Percentiles rank a stretch among this genome's conserved stretches.
phyloP scores from a whole-genome alignment of 30 jellyfish, hydroid and myxozoan species.

The Hydra vulgaris region DNA sequence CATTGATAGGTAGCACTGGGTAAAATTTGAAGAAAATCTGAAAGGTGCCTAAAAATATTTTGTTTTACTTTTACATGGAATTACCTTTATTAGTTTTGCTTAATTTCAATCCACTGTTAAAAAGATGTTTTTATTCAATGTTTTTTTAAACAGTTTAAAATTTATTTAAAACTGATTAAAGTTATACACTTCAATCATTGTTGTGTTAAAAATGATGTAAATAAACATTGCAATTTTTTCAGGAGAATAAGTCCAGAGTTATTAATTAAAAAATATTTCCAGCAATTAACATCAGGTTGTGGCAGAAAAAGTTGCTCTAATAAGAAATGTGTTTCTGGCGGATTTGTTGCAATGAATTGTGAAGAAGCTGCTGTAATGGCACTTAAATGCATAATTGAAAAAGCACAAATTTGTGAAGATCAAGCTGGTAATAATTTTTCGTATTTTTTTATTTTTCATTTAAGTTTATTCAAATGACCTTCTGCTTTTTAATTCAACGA shows the following conservation, averaged over 20 bases:
- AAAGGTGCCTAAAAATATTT: too few relatives aligned
- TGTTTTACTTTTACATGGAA: too few relatives aligned
- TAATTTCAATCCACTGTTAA: too few relatives aligned
- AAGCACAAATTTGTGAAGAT: slow-evolving; percentile 51
- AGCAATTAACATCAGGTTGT: slow-evolving; percentile 75
- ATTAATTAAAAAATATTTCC: slow-evolving; percentile 49
- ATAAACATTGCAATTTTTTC: too few relatives aligned
- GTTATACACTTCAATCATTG: too few relatives aligned
- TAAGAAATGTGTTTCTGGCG: slow-evolving; percentile 72
- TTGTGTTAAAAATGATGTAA: too few relatives aligned
- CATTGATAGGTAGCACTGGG: too few relatives aligned
- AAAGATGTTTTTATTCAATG: too few relatives aligned
- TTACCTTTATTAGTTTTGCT: too few relatives aligned
- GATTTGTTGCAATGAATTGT: slow-evolving; percentile 17
- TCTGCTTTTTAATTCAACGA: not conserved
- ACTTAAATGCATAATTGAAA: slow-evolving; percentile 29
- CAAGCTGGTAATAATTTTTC: slow-evolving; percentile 20
- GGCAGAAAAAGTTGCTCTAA: slow-evolving; percentile 52
- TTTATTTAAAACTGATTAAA: too few relatives aligned
- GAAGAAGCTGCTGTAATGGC: slow-evolving; percentile 93
- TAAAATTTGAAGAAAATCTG: too few relatives aligned
- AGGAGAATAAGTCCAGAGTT: slow-evolving; percentile 65
- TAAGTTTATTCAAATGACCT: not conserved
- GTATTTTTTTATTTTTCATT: not conserved
- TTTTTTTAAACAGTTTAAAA: too few relatives aligned